A percentile compares a stretch with the other conserved stretches of the same genome.
These are phyloP conservation scores for Fragum fragum DNA, from an alignment of 2,888 invertebrate species.

Conservation along the genomic window DNA sequence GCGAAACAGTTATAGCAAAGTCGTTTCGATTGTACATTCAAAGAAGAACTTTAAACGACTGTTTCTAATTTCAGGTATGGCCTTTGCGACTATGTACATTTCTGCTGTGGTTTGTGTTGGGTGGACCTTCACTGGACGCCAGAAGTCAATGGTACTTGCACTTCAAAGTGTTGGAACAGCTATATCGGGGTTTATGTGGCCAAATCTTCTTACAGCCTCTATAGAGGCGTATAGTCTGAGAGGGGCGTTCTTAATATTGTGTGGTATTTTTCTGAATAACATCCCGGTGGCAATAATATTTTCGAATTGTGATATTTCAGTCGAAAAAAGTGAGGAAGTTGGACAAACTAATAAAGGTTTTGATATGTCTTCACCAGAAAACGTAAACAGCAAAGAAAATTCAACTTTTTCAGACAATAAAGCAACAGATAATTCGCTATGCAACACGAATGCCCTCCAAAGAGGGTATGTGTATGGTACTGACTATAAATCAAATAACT, in stretches of 20 bases:
- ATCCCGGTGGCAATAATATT: conserved; percentile 6
- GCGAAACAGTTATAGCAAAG: no score
- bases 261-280: conserved; percentile 12
- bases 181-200: background rate
- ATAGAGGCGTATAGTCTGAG: background rate
- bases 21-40: no score
- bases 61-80: conserved; percentile 19
- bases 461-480: background rate
- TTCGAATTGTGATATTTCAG: background rate
- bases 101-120: background rate
- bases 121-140: background rate
- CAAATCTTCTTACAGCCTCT: background rate
- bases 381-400: background rate
- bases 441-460: background rate
- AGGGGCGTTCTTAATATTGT: conserved; percentile 28
- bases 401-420: background rate
- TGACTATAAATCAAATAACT: background rate
- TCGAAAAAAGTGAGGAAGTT: background rate
- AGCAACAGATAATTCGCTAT: background rate
- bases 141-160: background rate
- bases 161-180: background rate
- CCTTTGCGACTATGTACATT: background rate
- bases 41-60: no score
- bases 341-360: background rate
- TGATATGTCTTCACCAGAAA: background rate